Conservation (phyloP, 2,113 vertebrate genomes). For the Phalacrocorax pelagicus region DNA sequence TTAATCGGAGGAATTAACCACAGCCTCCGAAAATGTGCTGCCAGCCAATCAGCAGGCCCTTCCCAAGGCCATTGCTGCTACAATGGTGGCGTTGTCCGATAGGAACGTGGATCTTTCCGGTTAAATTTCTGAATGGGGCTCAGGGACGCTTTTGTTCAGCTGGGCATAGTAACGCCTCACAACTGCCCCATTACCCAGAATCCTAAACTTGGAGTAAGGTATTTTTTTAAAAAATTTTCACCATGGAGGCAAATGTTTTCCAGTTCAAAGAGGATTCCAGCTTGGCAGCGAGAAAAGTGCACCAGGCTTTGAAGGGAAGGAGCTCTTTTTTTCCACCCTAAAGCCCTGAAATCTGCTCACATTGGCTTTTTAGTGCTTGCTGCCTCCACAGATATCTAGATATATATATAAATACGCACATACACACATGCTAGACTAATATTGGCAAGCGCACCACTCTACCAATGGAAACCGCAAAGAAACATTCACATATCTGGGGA, state of each 20-base stretch:
- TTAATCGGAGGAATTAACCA: not conserved
- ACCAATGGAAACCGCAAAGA: constrained; percentile 16
- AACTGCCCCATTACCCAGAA: not conserved
- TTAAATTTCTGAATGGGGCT: not conserved
- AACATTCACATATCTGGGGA: constrained; percentile 40
- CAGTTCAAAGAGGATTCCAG: not conserved
- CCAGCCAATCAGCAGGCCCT: not conserved
- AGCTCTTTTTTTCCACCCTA: not conserved
- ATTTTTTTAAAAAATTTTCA: not conserved
- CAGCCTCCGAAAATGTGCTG: not conserved
- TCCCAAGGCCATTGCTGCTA: not conserved
- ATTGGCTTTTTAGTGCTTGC: not conserved
- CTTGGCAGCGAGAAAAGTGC: not conserved
- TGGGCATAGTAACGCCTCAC: not conserved
- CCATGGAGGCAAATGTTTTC: not conserved
- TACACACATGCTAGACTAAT: not conserved
- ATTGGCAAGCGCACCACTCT: not conserved
- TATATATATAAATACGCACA: not conserved
- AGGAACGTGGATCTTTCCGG: not conserved
- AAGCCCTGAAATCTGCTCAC: not conserved
- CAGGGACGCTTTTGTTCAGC: not conserved
- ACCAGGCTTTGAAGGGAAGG: not conserved
- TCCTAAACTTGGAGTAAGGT: not conserved
- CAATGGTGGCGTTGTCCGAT: not conserved
- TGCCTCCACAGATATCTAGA: not conserved